Base-by-base conservation (phyloP, 2,888 invertebrate species). In the Prosapia bicincta region DNA sequence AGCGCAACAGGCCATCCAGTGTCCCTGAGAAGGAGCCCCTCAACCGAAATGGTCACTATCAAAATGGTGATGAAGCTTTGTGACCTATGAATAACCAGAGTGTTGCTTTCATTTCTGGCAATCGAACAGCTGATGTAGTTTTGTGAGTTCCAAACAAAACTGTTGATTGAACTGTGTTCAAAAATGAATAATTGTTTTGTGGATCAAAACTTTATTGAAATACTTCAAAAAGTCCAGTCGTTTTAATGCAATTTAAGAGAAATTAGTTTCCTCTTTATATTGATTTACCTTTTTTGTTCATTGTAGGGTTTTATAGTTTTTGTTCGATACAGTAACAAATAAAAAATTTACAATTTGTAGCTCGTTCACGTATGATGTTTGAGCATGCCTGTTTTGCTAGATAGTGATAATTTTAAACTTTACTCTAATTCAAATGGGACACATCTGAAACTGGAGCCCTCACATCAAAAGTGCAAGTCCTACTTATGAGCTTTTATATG, bases 21-120 rank as follows among this genome's bases (percentile, higher is more conserved):
- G 91, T 92, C 81, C 91, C 93, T 66, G 95, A 96, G 87, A 89
- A 94, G 71, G 94, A 95, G 83, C 95, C 95, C 1, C 86, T 96
- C 80, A 93, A 93, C 85, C 89, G 94, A 79, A 92, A 92, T 82
- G 91, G 91, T 69, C 87, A 88, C 54, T 90, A 89, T 81, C 85
- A 86, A 78, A 88, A 89, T 26, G 93, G 92, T 78, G 93, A 93
- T 85, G 93, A 93, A 84, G 81, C 80, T 30, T 79, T 82, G 75
- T 82, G 74, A 74, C 74, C 71, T 23, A 25, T 26, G 54, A 43
- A 38, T 26, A 71, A 69, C 26, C 69, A 69, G 20, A 74, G 69
- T n/a, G 7, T 69, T 9, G 74, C 69, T 10, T 74, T 74, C 28
- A 28, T 69, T 26, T 69, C 74, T 10, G 74, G 69, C 74, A 65